Conservation (phyloP, 2,113 vertebrate genomes). For the Siphamia tubifer region DNA sequence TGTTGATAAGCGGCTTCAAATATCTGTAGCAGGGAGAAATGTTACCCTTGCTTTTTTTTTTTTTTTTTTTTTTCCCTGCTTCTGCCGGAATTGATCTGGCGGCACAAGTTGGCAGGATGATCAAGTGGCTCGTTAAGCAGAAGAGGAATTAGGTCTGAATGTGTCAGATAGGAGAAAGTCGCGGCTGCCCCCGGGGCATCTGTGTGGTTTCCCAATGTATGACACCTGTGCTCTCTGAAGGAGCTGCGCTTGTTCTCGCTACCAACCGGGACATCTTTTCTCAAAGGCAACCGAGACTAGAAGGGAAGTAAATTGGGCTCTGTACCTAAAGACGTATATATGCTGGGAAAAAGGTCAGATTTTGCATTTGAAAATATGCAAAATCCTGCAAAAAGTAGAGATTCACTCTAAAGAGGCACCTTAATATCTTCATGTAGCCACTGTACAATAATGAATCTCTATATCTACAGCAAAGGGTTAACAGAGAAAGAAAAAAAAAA, state of each 20-base stretch:
- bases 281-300: not conserved
- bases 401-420: not conserved
- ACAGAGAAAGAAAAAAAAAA: not conserved
- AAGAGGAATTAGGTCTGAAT: constrained; percentile 59
- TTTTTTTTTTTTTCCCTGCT: constrained; percentile 1
- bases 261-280: not conserved
- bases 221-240: constrained; percentile 47
- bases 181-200: constrained; percentile 7
- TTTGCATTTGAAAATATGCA: constrained; percentile 17
- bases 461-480: not conserved
- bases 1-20: constrained; percentile 65
- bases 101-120: constrained; percentile 62
- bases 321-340: constrained; percentile 5
- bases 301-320: not conserved
- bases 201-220: constrained; percentile 14
- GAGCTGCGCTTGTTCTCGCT: not conserved
- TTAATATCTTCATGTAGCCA: not conserved
- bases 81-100: constrained; percentile 62
- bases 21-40: constrained; percentile 45
- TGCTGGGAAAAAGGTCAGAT: constrained; percentile 4
- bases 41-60: constrained; percentile 29
- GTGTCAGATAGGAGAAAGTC: constrained; percentile 54
- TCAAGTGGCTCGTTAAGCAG: constrained; percentile 75
- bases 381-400: not conserved
- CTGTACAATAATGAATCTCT: not conserved